A percentile compares a stretch with the other conserved stretches of the same genome.
Conservation (phyloP, 1,140 invertebrate species). For the Chironomus striatipennis region DNA sequence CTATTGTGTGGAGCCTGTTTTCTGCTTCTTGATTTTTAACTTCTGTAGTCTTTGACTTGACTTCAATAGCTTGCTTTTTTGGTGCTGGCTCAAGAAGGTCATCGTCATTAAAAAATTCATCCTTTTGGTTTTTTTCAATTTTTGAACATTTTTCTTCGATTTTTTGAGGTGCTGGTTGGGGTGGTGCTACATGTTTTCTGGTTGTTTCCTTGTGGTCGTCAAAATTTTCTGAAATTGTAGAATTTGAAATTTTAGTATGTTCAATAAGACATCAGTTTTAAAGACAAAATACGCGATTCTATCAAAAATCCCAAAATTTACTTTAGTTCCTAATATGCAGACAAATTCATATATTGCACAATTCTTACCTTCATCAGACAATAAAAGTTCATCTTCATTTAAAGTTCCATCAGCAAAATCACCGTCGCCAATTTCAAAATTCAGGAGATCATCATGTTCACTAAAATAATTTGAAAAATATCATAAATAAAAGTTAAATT, state of each 20-base stretch:
- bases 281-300: too few species aligned
- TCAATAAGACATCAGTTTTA: too few species aligned
- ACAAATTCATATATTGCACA: too few species aligned
- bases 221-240: background rate
- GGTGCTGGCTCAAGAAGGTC: background rate
- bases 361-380: constrained; percentile 37
- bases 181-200: background rate
- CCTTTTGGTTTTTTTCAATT: background rate
- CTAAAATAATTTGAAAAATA: background rate
- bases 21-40: too few species aligned
- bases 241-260: too few species aligned
- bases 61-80: too few species aligned
- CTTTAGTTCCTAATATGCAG: too few species aligned
- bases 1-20: too few species aligned
- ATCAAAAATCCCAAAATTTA: too few species aligned
- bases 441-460: constrained; percentile 35
- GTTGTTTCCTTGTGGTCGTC: background rate
- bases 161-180: background rate
- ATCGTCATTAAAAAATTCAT: background rate
- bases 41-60: too few species aligned
- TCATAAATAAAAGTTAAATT: background rate
- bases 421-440: constrained; percentile 37
- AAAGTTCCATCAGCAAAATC: constrained; percentile 29
- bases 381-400: constrained; percentile 36
- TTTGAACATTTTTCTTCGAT: background rate